These are phyloP conservation scores for Ectemnius lituratus DNA, from an alignment of 2,888 invertebrate species.

Conservation along the genomic window DNA sequence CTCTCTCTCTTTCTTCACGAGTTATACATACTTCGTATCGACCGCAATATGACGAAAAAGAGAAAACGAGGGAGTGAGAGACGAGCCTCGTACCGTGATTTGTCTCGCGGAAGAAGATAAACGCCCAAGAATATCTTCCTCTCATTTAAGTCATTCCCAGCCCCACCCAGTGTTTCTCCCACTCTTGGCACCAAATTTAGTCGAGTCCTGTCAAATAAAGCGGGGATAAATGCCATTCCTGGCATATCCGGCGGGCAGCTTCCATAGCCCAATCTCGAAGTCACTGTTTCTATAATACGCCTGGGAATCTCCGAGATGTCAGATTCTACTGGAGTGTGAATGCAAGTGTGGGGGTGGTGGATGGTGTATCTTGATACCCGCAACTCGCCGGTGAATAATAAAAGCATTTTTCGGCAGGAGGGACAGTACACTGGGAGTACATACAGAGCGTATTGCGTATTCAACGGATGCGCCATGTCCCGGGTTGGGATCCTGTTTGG, in stretches of 20 bases:
- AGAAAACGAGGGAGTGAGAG: too few species aligned
- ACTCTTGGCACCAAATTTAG: too few species aligned
- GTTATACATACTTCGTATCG: constrained; percentile 56
- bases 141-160: constrained; percentile 12
- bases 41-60: constrained; percentile 45
- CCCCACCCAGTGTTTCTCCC: too few species aligned
- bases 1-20: constrained; percentile 46
- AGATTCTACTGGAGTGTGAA: constrained; percentile 15
- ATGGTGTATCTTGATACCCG: constrained; percentile 45
- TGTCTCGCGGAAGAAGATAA: constrained; percentile 60
- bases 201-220: too few species aligned
- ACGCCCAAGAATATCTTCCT: background rate
- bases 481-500: constrained; percentile 73
- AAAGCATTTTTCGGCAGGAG: constrained; percentile 63
- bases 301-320: background rate
- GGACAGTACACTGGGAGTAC: constrained; percentile 51
- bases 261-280: too few species aligned
- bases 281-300: background rate
- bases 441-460: constrained; percentile 72
- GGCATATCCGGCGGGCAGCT: too few species aligned
- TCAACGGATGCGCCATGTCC: constrained; percentile 71
- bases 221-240: too few species aligned
- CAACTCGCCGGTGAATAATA: constrained; percentile 64
- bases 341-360: constrained; percentile 25
- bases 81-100: constrained; percentile 66